Evolutionary conservation across 1,140 invertebrate species (phyloP), one percentile per base, ranked within the genome.

Genomic region (Euglossa dilemma): DNA sequence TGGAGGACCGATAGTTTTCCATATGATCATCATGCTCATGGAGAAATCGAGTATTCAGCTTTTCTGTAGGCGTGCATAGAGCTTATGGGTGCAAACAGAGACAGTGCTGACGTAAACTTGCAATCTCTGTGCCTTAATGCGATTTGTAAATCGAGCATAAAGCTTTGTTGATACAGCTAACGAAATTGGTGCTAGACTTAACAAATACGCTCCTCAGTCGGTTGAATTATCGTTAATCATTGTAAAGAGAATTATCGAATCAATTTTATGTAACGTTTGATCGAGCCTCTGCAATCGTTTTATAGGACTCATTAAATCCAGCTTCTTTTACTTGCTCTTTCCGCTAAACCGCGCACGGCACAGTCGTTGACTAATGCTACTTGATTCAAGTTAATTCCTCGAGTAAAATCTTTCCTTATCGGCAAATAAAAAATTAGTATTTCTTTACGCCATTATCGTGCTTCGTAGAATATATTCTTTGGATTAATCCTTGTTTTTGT

Each of bases 131-230:
- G 14, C 0, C 6, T 52, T 23, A 45, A 63, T 9, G 18, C 28
- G 28, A 73, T 80, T 74, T 66, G n/a, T 74, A 80, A 78, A 80
- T 64, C 36, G 28, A 43, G 9, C 64, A 52, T 45, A 52, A 74
- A 28, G 12, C 50, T 64, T 47, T 47, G 70, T 36, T 36, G 20
- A 74, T 36, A 47, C 52, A 28, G 4, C 52, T 6, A 28, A 2
- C 28, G 20, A 28, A 25, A 5, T 52, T 52, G 50, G 12, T 25
- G 25, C 14, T 6, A 61, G 57, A 61, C 36, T 20, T 18, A 25
- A 36, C 6, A 25, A n/a, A 73, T 20, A 69, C 47, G 23, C 12
- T 16, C 12, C 4, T 7, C 43, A 43, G 36, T 47, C 25, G 45
- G 36, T 50, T 28, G 28, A 64, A 76, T 75, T 52, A 76, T 5